phyloP scores from a whole-genome alignment of 2,888 invertebrate genomes.

The Chorisops tibialis region DNA sequence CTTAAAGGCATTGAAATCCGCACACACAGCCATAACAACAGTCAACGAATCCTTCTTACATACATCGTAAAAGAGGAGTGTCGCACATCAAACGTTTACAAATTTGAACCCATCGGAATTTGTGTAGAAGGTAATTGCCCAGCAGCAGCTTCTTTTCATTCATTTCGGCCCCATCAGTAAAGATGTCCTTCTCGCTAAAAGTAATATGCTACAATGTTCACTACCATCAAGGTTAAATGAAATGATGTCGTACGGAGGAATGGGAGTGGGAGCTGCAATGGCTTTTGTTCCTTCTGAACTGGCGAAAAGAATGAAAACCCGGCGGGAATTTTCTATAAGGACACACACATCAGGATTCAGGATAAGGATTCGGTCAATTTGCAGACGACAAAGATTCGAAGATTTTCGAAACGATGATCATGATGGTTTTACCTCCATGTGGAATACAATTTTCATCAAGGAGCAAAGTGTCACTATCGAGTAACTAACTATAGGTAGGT shows the following conservation, averaged over 20 bases:
- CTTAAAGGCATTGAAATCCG: no score
- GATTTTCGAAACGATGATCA: not conserved
- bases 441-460: no score
- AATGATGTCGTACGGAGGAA: no score
- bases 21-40: no score
- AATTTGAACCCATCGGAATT: not conserved
- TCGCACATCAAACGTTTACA: not conserved
- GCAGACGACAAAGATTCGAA: not conserved
- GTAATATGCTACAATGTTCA: no score
- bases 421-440: no score
- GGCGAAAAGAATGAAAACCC: not conserved
- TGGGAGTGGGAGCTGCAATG: no score
- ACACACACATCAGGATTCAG: not conserved
- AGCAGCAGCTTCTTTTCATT: not conserved
- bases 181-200: no score
- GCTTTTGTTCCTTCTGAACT: not conserved
- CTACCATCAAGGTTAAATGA: no score
- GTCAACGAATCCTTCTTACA: no score
- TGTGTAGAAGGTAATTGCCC: slow-evolving; percentile 2
- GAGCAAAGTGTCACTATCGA: no score
- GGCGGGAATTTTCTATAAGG: not conserved
- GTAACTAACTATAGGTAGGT: no score
- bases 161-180: not conserved
- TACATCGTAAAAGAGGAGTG: not conserved
- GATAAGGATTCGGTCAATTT: slow-evolving; percentile 11